These are phyloP conservation scores for Drosophila nigromelanica DNA, from an alignment of 1,140 invertebrate species.

Conservation along the genomic window DNA sequence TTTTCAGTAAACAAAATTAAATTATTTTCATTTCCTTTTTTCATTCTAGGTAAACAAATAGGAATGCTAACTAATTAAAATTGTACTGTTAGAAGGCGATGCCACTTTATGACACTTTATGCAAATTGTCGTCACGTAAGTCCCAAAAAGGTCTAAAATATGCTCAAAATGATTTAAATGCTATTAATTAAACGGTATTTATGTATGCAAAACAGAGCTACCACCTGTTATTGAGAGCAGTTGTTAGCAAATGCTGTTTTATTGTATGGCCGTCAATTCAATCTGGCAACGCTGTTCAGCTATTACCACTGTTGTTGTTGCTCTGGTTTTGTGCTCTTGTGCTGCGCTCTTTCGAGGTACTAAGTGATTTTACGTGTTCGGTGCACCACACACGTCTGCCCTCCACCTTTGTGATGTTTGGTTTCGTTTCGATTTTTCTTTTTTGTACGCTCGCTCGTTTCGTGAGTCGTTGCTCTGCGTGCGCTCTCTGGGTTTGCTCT, in stretches of 20 bases:
- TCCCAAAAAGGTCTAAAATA: conserved; percentile 14
- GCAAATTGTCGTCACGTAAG: conserved; percentile 32
- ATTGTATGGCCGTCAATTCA: conserved; percentile 36
- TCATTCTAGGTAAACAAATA: conserved; percentile 45
- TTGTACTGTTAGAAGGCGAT: conserved; percentile 14
- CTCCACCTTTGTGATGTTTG: conserved; percentile 24
- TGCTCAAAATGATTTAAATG: conserved; percentile 7
- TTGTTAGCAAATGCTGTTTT: conserved; percentile 21
- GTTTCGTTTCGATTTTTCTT: conserved; percentile 55
- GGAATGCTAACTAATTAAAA: conserved; percentile 3
- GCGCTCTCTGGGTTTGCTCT: conserved; percentile 23
- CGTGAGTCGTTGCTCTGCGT: conserved; percentile 30
- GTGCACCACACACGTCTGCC: conserved; percentile 67
- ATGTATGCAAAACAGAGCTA: conserved; percentile 28
- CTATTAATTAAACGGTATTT: not conserved
- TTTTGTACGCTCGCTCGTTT: conserved; percentile 28
- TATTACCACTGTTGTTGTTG: conserved; percentile 24
- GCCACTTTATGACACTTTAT: not conserved
- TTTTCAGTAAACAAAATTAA: conserved; percentile 4
- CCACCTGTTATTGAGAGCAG: conserved; percentile 48
- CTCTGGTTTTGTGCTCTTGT: conserved; percentile 43
- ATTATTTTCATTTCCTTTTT: conserved; percentile 21
- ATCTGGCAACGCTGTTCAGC: conserved; percentile 46
- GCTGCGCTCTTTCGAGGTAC: conserved; percentile 49
- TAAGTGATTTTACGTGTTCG: conserved; percentile 83